Evolutionary conservation across 2,797 vertebrate species (phyloP), one percentile per base, ranked within the genome.

Genomic region (Allobates femoralis): DNA sequence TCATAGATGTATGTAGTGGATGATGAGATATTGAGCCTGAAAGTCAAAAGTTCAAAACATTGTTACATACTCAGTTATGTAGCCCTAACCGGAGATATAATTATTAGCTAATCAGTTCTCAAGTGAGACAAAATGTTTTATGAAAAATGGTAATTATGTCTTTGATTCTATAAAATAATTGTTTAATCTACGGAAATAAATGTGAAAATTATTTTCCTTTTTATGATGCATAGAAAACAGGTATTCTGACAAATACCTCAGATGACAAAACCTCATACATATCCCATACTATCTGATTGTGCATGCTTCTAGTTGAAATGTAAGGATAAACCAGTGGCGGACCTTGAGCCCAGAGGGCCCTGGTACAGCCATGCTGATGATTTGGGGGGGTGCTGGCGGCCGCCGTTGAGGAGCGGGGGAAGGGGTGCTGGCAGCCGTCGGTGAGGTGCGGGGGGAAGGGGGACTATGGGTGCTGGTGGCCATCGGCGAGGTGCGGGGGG

Each of bases 291-390:
- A 78, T 76, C 37, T 23, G 23, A 85, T 28, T 10, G 32, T 23
- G 64, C 26, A 78, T 64, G 56, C 18, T 58, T 32, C 30, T 46
- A 28, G 23, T 32, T 69, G 23, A 85, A 85, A 58, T 79, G 34
- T n/a, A n/a, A n/a, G n/a, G n/a, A n/a, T n/a, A n/a, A n/a, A n/a
- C n/a, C n/a, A n/a, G n/a, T n/a, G n/a, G n/a, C n/a, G n/a, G n/a
- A n/a, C n/a, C n/a, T n/a, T n/a, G n/a, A n/a, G n/a, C n/a, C n/a
- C n/a, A n/a, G n/a, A n/a, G n/a, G n/a, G n/a, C n/a, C n/a, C n/a
- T n/a, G n/a, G n/a, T n/a, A n/a, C n/a, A n/a, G n/a, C n/a, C n/a
- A n/a, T n/a, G n/a, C n/a, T n/a, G n/a, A n/a, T n/a, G n/a, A n/a
- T n/a, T n/a, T n/a, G n/a, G n/a, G n/a, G n/a, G n/a, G n/a, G n/a